Evolutionary conservation across 2,113 vertebrate genomes (phyloP), one percentile per base, ranked within the genome.

Genomic region (Fulica atra): DNA sequence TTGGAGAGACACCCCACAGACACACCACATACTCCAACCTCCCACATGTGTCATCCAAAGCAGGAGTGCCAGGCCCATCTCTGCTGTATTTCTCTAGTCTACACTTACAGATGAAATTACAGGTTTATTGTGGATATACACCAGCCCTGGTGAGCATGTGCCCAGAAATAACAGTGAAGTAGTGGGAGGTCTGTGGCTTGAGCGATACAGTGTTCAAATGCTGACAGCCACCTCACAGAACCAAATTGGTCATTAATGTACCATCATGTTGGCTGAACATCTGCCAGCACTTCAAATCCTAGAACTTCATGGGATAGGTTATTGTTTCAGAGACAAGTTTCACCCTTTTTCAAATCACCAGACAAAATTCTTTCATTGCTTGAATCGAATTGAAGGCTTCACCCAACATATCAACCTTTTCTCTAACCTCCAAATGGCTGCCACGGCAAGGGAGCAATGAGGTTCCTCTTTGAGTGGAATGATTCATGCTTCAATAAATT

Each of bases 401-500:
- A 81, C 57, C 80, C 68, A 59, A 42, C 35, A 20, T 44, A 88
- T 93, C 31, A 63, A 97, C 93, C 79, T 97, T 86, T 95, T 42
- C 57, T 91, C 59, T 95, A 87, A 88, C 77, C 69, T 29, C 70
- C 64, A 91, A 92, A 89, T 68, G 72, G 74, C 83, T 94, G 56
- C 73, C 71, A 48, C 89, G 80, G 94, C 63, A 79, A 79, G 95
- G 85, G 74, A 97, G 94, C 92, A 97, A 97, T 97, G 97, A 97
- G 96, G 90, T 96, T 97, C 96, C 77, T 95, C 95, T 97, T 97
- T 42, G 96, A 97, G 87, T 91, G 82, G 93, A 94, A 97, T 98
- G 98, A 98, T 97, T 98, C 98, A 98, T 97, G 92, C 96, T 95
- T 97, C 97, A 98, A 95, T 96, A 97, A 98, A 97, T 97, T 98